Evolutionary conservation across 1,140 invertebrate genomes (phyloP).

Genomic region (Dermatophagoides farinae): DNA sequence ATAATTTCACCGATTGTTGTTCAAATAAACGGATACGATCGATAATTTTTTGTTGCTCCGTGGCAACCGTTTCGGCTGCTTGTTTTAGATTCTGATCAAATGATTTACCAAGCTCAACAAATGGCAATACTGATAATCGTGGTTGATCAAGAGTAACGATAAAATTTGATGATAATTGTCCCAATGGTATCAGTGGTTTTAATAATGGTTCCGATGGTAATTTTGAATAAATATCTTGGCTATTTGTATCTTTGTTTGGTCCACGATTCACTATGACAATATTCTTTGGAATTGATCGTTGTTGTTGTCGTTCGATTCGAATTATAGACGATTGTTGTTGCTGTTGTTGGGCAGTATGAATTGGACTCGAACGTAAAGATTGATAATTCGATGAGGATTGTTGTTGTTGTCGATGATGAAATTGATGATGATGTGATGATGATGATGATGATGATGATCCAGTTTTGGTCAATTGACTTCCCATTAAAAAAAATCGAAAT

Average conservation of each 20-base stretch:
- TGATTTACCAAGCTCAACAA: constrained; percentile 6
- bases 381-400: not conserved
- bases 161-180: not conserved
- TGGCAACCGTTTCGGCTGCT: not conserved
- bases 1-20: not conserved
- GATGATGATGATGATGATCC: not conserved
- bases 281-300: not conserved
- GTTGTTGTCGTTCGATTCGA: not conserved
- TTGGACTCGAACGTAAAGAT: not conserved
- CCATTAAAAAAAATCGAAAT: not conserved
- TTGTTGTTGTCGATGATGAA: not conserved
- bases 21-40: constrained; percentile 9
- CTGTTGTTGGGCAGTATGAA: not conserved
- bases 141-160: not conserved
- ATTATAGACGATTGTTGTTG: not conserved
- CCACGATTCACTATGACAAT: not conserved
- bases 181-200: constrained; percentile 12
- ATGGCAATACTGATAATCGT: not conserved
- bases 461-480: constrained; percentile 1
- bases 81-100: constrained; percentile 3
- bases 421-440: not conserved
- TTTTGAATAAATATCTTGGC: not conserved
- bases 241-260: not conserved
- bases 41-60: not conserved
- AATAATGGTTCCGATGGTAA: not conserved